These are phyloP conservation scores for Otus sunia DNA, from an alignment of 2,113 vertebrate species.

Conservation along the genomic window DNA sequence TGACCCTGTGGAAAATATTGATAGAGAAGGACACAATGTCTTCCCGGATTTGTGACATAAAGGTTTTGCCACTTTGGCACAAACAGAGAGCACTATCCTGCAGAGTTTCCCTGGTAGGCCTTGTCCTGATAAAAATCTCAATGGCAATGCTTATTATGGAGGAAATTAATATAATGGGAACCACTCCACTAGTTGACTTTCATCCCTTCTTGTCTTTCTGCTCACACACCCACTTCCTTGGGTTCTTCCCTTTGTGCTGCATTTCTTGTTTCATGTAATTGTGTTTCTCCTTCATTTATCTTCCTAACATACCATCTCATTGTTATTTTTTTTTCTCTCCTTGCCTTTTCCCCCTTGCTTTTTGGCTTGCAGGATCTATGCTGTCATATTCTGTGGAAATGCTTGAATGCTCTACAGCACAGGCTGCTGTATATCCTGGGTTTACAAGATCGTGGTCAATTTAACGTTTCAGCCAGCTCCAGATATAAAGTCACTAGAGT, in stretches of 20 bases:
- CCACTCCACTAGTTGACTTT: background rate
- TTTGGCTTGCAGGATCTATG: constrained; percentile 8
- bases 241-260: background rate
- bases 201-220: background rate
- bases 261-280: background rate
- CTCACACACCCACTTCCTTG: background rate
- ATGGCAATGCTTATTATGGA: background rate
- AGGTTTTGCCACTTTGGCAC: background rate
- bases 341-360: background rate
- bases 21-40: background rate
- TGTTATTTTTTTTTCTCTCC: background rate
- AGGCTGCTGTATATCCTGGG: background rate
- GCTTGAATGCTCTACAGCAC: constrained; percentile 42
- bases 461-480: constrained; percentile 47
- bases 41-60: background rate
- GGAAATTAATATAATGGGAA: constrained; percentile 15
- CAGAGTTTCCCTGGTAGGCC: background rate
- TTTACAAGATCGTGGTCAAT: constrained; percentile 53
- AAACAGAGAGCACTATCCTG: background rate
- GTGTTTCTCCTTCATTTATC: constrained; percentile 29
- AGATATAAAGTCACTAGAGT: constrained; percentile 45
- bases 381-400: constrained; percentile 35
- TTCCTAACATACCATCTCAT: background rate
- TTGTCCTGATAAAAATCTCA: constrained; percentile 13
- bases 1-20: background rate